phyloP scores from a whole-genome alignment of 2,888 invertebrate species.

The Phyto melanocephala region DNA sequence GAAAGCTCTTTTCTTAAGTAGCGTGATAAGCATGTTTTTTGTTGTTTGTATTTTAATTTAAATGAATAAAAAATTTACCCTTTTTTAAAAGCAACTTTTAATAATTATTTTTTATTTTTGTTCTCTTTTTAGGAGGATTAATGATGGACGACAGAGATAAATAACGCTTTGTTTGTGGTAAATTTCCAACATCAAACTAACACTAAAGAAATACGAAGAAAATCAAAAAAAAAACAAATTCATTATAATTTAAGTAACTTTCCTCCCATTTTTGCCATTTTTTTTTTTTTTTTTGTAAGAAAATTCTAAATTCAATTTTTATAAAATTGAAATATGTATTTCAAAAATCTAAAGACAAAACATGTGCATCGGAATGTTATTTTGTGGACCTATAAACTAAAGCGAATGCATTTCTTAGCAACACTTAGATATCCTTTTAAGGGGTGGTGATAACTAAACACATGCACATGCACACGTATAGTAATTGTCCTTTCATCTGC shows the following conservation, averaged over 20 bases:
- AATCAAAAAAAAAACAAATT: not conserved
- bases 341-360: no score
- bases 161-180: slow-evolving; percentile 77
- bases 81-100: not conserved
- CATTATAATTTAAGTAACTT: not conserved
- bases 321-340: no score
- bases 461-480: no score
- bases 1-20: no score
- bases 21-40: no score
- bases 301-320: not conserved
- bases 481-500: not conserved
- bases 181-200: slow-evolving; percentile 59
- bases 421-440: not conserved
- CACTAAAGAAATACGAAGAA: slow-evolving; percentile 12
- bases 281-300: not conserved
- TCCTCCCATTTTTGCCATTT: not conserved
- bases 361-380: slow-evolving; percentile 23
- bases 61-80: no score
- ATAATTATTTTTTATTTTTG: slow-evolving; percentile 19
- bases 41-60: no score
- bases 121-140: slow-evolving; percentile 76
- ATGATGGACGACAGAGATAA: slow-evolving; percentile 77
- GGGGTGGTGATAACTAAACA: slow-evolving; percentile 23
- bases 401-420: slow-evolving; percentile 33
- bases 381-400: not conserved